Conservation (phyloP, 2,113 vertebrate species). For the Hoplias malabaricus region DNA sequence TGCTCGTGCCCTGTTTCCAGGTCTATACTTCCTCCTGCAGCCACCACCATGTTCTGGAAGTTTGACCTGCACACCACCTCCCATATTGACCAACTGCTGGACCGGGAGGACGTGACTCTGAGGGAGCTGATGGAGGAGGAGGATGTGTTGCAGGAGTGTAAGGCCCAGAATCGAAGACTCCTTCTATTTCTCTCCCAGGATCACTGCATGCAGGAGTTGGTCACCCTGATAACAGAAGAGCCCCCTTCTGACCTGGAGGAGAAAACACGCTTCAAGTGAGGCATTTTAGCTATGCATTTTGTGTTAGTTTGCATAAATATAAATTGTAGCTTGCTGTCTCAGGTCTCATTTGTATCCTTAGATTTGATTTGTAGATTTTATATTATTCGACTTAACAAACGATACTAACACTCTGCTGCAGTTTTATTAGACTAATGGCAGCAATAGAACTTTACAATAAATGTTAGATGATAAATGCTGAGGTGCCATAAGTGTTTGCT, state of each 20-base stretch:
- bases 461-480: too few relatives aligned
- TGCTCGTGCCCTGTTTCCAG: slow-evolving; percentile 62
- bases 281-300: slow-evolving; percentile 1
- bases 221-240: slow-evolving; percentile 89
- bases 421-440: too few relatives aligned
- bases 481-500: too few relatives aligned
- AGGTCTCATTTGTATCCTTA: too few relatives aligned
- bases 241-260: slow-evolving; percentile 90
- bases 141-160: slow-evolving; percentile 94
- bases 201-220: slow-evolving; percentile 92
- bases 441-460: too few relatives aligned
- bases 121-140: slow-evolving; percentile 95
- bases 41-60: slow-evolving; percentile 96
- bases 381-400: too few relatives aligned
- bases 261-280: slow-evolving; percentile 96
- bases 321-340: too few relatives aligned
- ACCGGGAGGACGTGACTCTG: slow-evolving; percentile 90
- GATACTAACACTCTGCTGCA: too few relatives aligned
- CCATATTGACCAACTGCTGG: slow-evolving; percentile 94
- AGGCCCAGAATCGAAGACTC: slow-evolving; percentile 92
- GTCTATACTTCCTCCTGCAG: slow-evolving; percentile 66
- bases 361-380: too few relatives aligned
- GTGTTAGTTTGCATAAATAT: too few relatives aligned
- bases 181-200: slow-evolving; percentile 92
- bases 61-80: slow-evolving; percentile 95